Base-by-base conservation (phyloP, 1,140 invertebrate genomes). In the Drosophila insularis region DNA sequence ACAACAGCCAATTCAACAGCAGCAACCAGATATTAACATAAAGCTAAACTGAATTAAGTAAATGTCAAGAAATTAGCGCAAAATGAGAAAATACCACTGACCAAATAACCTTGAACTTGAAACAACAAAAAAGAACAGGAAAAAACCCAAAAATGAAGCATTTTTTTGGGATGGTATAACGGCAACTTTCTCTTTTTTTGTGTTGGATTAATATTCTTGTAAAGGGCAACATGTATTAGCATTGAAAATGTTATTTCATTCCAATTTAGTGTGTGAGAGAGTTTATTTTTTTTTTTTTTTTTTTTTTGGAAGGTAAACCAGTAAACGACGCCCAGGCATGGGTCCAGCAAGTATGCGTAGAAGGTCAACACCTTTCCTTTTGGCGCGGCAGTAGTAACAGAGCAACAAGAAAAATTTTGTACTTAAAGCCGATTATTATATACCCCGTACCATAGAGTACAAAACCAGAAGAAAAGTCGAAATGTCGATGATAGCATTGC, bases 301-400 rank as follows among this genome's bases (percentile, higher is more conserved):
- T 56, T 59, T 13, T 21, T 40, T 13, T 54, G 61, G 65, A 81
- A 87, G 82, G 79, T 64, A 58, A 86, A 74, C 82, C 63, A 79
- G 71, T 78, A 63, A 73, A 63, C 27, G 50, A 76, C 80, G 67
- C 79, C 70, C 77, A 80, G 80, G 63, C 55, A 68, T 66, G 67
- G 81, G 79, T 50, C 54, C 14, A 56, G 11, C 35, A 23, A 63
- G 71, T 73, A 19, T 35, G 6, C n/a, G 10, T 43, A 75, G 87
- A 90, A 90, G 87, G 87, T 90, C 78, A 87, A 90, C 87, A 81
- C 87, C 87, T 90, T 90, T 90, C 87, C 87, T 82, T 90, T 50
- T 50, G 43, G 17, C 8, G 8, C 17, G 17, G 8, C 43, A 50
- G 17, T 11, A 21, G 17, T n/a, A 50, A 50, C 43, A 50, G 17